Evolutionary conservation across 1,140 invertebrate genomes (phyloP).

Genomic region (Luehdorfia chinensis): DNA sequence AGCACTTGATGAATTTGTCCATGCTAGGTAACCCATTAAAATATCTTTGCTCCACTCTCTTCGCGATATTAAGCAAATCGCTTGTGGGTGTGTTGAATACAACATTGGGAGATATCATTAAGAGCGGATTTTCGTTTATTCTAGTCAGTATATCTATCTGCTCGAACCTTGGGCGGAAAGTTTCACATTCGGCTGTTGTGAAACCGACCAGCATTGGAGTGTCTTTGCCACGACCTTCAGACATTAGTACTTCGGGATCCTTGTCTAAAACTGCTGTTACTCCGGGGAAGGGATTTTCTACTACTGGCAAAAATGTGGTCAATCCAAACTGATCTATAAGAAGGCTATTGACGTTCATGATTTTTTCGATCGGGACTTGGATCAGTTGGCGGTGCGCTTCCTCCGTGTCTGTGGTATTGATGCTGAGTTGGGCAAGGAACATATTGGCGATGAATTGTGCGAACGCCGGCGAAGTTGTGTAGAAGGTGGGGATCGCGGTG

Average conservation of each 20-base stretch:
- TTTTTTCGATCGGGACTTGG: constrained; percentile 37
- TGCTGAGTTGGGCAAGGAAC: constrained; percentile 35
- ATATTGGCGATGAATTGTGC: constrained; percentile 33
- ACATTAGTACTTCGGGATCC: constrained; percentile 47
- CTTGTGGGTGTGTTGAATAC: constrained; percentile 31
- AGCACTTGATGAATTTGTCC: constrained; percentile 40
- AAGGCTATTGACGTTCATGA: constrained; percentile 38
- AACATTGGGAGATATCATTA: constrained; percentile 31
- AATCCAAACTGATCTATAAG: constrained; percentile 44
- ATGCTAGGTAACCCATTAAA: constrained; percentile 34
- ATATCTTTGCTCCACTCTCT: constrained; percentile 35
- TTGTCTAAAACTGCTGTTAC: constrained; percentile 46
- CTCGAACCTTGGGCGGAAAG: constrained; percentile 42
- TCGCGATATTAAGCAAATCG: constrained; percentile 23
- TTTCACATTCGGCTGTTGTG: constrained; percentile 48
- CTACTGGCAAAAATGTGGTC: constrained; percentile 44
- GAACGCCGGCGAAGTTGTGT: constrained; percentile 40
- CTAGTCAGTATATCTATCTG: constrained; percentile 40
- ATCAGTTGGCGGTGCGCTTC: constrained; percentile 41
- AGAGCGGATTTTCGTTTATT: constrained; percentile 32
- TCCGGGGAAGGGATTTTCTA: constrained; percentile 41
- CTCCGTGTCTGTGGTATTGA: constrained; percentile 41
- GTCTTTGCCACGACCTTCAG: constrained; percentile 38
- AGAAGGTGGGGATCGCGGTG: constrained; percentile 38
- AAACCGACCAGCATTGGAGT: constrained; percentile 54